A percentile compares a stretch with the other conserved stretches of the same genome.
Evolutionary conservation across 2,797 vertebrate species (phyloP).

Genomic region (Streptopelia turtur): DNA sequence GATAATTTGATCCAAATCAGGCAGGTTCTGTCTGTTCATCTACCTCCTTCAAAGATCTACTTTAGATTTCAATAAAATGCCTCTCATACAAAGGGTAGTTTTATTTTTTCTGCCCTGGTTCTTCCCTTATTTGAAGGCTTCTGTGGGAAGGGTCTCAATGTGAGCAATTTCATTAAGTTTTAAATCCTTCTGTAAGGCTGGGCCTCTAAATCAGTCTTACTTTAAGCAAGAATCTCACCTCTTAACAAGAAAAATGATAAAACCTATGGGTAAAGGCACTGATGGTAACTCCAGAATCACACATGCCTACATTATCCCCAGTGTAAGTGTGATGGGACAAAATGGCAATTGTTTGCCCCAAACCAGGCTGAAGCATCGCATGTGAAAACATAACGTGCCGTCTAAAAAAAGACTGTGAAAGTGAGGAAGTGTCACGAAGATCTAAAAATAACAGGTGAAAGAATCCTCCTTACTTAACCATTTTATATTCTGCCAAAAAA

Average conservation of each 20-base stretch:
- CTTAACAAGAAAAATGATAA: not conserved
- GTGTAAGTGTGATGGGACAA: not conserved
- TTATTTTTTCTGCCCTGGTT: not conserved
- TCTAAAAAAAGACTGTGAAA: not conserved
- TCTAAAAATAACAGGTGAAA: not conserved
- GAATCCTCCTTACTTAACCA: not conserved
- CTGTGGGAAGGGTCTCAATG: not conserved
- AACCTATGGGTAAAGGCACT: not conserved
- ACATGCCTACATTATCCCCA: not conserved
- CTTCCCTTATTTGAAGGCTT: not conserved
- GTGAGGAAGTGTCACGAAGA: not conserved
- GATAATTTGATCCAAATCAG: not conserved
- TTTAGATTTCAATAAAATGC: not conserved
- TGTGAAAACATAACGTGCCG: not conserved
- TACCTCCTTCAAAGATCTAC: not conserved
- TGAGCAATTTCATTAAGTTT: not conserved
- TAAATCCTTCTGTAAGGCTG: not conserved
- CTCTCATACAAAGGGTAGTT: not conserved
- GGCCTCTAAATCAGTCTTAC: not conserved
- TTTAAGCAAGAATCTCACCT: not conserved
- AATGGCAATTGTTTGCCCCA: not conserved
- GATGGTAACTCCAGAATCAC: not conserved
- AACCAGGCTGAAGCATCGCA: not conserved
- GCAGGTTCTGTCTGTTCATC: not conserved
- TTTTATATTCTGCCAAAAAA: not conserved